Evolutionary conservation across 2,888 invertebrate genomes (phyloP), one percentile per base, ranked within the genome.

Genomic region (Leptinotarsa rubiginosa): DNA sequence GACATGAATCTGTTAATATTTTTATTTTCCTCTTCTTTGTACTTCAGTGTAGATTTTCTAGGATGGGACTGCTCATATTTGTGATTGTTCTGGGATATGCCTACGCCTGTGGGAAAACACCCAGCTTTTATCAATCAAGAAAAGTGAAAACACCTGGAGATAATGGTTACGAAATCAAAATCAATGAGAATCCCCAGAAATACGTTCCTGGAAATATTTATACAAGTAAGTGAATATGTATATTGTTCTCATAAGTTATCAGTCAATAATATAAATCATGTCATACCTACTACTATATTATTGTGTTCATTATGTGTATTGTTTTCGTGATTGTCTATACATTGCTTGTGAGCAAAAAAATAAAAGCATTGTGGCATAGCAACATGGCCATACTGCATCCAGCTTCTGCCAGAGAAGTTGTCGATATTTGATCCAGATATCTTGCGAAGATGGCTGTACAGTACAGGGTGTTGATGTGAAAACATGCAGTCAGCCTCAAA

Each of bases 141-240:
- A 86, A 85, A 49, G 81, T 83, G 84, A 91, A 93, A 88, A 90
- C 92, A 79, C 91, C 92, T 25, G 97, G 97, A 47, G 96, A 97
- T 89, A 96, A 96, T 89, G 96, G 94, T 84, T 97, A 95, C 89
- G 91, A 92, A 83, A 92, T 97, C 84, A 90, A 93, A 84, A 90
- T 96, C 82, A 94, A 93, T 83, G 95, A 95, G 59, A 92, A 94
- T 82, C 91, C 94, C 25, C 93, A 93, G 85, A 93, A 94, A 85
- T 97, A 97, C 87, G 91, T 93, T 71, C 95, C 97, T 3, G 95
- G 94, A 77, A 92, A 95, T 85, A 90, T 94, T 80, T 97, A 97
- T 85, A 95, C 95, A 74, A 90, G 93, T 93, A 85, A 90, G 88
- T 90, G 75, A 70, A 47, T n/a, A 10, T 12, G 4, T 15, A 76